Evolutionary conservation across 2,113 vertebrate species (phyloP), one percentile per base, ranked within the genome.

Genomic region (Grus americana): DNA sequence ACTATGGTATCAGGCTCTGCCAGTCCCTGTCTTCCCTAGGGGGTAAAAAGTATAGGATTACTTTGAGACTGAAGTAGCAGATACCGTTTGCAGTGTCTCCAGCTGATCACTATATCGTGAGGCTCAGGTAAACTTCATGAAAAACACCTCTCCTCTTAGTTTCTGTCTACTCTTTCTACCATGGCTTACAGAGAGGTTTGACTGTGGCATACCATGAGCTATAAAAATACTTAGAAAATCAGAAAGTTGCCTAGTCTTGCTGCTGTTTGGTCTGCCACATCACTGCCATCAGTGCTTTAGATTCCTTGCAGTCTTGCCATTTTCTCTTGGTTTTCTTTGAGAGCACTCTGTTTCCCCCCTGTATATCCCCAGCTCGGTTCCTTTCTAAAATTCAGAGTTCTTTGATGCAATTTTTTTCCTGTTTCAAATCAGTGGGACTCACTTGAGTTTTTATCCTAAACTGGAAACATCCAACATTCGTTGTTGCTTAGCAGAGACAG

Each of bases 161-260:
- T 90, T 93, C 67, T 93, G 0, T 62, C 16, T 61, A 1, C 10
- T 58, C 23, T 66, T 59, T 68, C 46, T 63, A 0, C 61, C 1
- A 0, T 79, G 67, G 32, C 21, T 79, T 79, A 7, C 9, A 15
- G 54, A 59, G 63, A 50, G 6, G 5, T 38, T 93, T 83, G 29
- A n/a, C 71, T 91, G 49, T 70, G 2, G 2, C 78, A 93, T 88
- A 70, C 82, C 26, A 12, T 76, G 68, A 80, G 57, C 57, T 95
- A 65, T 87, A 68, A 89, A 96, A 95, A 57, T 34, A 80, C 49
- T 44, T 72, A 49, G 36, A 74, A 88, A 89, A 86, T 90, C 63
- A 90, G 66, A 89, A 93, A 52, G n/a, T 79, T 57, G 47, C 23
- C 42, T 79, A 9, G 38, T 65, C 67, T 84, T 81, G 61, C 55